Evolutionary conservation across 1,140 invertebrate genomes (phyloP).

Genomic region (Eueides isabella): DNA sequence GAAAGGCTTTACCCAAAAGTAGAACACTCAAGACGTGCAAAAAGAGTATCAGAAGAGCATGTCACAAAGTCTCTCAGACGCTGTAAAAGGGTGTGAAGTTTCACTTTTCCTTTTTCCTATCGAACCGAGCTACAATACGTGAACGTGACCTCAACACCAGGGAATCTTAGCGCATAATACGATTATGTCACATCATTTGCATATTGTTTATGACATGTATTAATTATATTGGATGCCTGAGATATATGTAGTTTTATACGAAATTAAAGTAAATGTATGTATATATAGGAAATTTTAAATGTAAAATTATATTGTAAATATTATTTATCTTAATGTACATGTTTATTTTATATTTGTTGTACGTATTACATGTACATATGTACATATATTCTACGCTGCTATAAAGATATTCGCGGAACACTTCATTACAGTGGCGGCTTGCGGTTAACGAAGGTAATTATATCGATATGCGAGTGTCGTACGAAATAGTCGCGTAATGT

Average conservation of each 20-base stretch:
- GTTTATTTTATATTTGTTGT: no score
- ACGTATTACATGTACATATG: background rate
- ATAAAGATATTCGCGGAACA: constrained; percentile 46
- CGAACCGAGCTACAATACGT: constrained; percentile 31
- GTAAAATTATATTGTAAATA: no score
- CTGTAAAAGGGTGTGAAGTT: constrained; percentile 32
- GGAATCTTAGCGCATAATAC: constrained; percentile 16
- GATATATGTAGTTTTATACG: no score
- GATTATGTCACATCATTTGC: constrained; percentile 34
- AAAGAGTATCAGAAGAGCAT: constrained; percentile 24
- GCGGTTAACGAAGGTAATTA: constrained; percentile 56
- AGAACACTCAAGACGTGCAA: constrained; percentile 26
- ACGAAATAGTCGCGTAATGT: constrained; percentile 45
- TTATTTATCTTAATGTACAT: no score
- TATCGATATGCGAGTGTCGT: constrained; percentile 50
- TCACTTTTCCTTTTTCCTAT: constrained; percentile 34
- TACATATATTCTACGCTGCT: background rate
- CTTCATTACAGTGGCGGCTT: constrained; percentile 48
- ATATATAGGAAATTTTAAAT: no score
- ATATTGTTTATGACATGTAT: background rate
- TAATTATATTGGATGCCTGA: no score
- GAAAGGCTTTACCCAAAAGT: constrained; percentile 23
- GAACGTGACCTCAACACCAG: constrained; percentile 30
- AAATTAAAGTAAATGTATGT: no score
- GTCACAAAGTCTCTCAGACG: constrained; percentile 21